These are phyloP conservation scores for Eupsittula cactorum DNA, from an alignment of 2,113 vertebrate species.

Conservation along the genomic window DNA sequence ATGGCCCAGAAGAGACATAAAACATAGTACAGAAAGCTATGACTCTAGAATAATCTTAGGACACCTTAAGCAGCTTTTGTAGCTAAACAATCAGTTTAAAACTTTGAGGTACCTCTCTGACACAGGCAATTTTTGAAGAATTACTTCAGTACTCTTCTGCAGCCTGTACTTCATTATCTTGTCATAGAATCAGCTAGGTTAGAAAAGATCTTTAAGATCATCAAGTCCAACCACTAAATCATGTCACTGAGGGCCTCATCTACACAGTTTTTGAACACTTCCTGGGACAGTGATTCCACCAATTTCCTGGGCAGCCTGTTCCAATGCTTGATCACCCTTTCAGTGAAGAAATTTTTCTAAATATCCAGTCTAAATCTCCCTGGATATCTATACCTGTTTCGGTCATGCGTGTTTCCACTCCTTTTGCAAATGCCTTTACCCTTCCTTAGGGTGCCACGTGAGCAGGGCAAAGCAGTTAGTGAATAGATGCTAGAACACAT, in stretches of 20 bases:
- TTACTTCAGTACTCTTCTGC: not conserved
- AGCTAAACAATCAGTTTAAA: not conserved
- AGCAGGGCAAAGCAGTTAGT: not conserved
- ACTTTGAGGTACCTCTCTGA: not conserved
- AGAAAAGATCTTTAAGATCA: not conserved
- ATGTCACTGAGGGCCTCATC: not conserved
- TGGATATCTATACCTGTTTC: not conserved
- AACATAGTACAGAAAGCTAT: not conserved
- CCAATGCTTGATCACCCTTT: not conserved
- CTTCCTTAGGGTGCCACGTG: not conserved
- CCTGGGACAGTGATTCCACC: not conserved
- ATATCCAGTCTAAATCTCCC: not conserved
- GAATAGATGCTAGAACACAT: accelerated
- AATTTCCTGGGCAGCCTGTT: not conserved
- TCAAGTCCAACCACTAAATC: not conserved
- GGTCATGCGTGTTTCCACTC: not conserved
- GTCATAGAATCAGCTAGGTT: not conserved
- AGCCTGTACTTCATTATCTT: not conserved
- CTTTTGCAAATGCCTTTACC: not conserved
- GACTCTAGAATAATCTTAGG: not conserved
- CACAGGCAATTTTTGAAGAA: not conserved
- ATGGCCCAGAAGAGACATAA: not conserved
- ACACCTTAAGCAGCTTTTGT: not conserved
- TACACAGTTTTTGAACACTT: not conserved
- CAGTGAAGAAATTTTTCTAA: not conserved